Evolutionary conservation across 2,888 invertebrate genomes (phyloP).

Genomic region (Melanotus villosus): DNA sequence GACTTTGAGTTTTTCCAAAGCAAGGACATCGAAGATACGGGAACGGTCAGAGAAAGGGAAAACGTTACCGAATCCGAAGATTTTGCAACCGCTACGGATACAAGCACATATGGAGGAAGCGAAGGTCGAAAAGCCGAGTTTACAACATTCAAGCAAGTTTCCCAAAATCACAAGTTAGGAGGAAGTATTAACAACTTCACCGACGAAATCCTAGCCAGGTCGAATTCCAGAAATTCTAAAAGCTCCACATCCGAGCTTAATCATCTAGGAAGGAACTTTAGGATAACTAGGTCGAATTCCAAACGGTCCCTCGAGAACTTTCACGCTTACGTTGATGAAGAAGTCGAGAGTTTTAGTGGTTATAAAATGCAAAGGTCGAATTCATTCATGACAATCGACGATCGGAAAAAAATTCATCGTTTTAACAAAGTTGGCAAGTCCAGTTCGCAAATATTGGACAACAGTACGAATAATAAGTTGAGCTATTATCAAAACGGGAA

Average conservation of each 20-base stretch:
- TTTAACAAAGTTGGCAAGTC: neutral
- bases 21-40: conserved; percentile 52
- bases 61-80: neutral
- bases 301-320: conserved; percentile 65
- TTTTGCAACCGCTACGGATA: conserved; percentile 2
- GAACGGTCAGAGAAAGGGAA: neutral
- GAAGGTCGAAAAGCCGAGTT: conserved; percentile 19
- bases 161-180: neutral
- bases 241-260: neutral
- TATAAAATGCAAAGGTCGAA: conserved; percentile 60
- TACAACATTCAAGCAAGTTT: conserved; percentile 19
- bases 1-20: conserved; percentile 75
- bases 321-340: conserved; percentile 60
- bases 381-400: conserved; percentile 62
- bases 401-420: conserved; percentile 48
- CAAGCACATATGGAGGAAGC: conserved; percentile 16
- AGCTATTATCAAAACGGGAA: conserved; percentile 2
- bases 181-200: conserved; percentile 13
- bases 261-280: conserved; percentile 47
- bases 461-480: neutral
- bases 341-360: conserved; percentile 27
- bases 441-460: neutral
- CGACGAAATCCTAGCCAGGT: conserved; percentile 26
- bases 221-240: conserved; percentile 20
- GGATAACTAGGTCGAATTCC: conserved; percentile 63